These are phyloP conservation scores for Nannospalax galili DNA, from an alignment of 2,113 vertebrate species.

Conservation along the genomic window DNA sequence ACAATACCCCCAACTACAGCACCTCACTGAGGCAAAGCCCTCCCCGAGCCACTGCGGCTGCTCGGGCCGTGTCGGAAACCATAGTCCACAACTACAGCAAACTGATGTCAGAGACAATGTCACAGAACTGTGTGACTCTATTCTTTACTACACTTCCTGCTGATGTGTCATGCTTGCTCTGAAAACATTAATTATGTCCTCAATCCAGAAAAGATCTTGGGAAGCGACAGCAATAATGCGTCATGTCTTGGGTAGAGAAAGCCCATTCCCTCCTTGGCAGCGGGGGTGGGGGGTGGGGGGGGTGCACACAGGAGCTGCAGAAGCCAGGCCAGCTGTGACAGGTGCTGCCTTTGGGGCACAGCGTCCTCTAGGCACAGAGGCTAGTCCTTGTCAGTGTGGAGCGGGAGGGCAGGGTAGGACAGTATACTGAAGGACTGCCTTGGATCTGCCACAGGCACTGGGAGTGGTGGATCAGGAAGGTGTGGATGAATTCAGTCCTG, in stretches of 20 bases:
- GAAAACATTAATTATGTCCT: background rate
- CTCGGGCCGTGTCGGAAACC: background rate
- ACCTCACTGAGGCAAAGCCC: background rate
- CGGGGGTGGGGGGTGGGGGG: too few relatives aligned
- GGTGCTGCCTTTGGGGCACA: background rate
- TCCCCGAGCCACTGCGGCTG: background rate
- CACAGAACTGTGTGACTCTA: background rate
- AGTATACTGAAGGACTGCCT: too few relatives aligned
- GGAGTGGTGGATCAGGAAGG: background rate
- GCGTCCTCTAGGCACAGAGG: fast-evolving
- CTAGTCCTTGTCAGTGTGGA: background rate
- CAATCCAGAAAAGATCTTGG: background rate
- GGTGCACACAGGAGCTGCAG: too few relatives aligned
- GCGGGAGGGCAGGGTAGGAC: fast-evolving
- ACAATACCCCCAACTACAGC: background rate
- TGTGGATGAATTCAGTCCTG: fast-evolving
- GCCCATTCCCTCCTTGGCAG: background rate
- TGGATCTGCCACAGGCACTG: background rate
- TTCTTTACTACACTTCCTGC: background rate
- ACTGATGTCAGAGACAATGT: background rate
- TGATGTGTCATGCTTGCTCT: background rate
- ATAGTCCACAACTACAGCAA: background rate
- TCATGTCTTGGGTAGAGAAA: too few relatives aligned
- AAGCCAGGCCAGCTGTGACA: too few relatives aligned
- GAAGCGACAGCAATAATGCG: fast-evolving